A percentile compares a stretch with the other conserved stretches of the same genome.
These are phyloP conservation scores for Drosophila pachea DNA, from an alignment of 1,140 invertebrate species.

Conservation along the genomic window DNA sequence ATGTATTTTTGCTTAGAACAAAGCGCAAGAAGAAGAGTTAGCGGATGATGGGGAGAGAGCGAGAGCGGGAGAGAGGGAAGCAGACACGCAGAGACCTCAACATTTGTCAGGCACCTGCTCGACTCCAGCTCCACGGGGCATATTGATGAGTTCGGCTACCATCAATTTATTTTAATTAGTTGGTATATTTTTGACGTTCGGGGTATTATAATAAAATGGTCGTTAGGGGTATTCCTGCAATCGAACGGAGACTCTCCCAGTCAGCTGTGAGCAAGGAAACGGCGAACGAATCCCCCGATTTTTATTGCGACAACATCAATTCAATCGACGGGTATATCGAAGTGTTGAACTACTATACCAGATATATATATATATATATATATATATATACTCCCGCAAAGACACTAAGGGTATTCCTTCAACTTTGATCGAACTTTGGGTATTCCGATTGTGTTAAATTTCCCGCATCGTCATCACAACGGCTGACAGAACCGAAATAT, in stretches of 20 bases:
- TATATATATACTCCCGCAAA: too few species aligned
- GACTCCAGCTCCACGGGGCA: background rate
- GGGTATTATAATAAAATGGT: too few species aligned
- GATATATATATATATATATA: too few species aligned
- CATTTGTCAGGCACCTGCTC: conserved; percentile 36
- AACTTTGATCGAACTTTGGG: background rate
- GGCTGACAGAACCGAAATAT: conserved; percentile 39
- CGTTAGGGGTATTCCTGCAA: too few species aligned
- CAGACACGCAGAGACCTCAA: conserved; percentile 6
- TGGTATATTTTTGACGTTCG: conserved; percentile 51
- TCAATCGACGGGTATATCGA: too few species aligned
- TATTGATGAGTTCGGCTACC: conserved; percentile 57
- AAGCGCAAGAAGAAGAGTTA: background rate
- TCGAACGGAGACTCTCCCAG: background rate
- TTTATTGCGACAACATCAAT: too few species aligned
- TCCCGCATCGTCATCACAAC: conserved; percentile 30
- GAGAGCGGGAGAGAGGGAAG: background rate
- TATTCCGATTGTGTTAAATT: conserved; percentile 11
- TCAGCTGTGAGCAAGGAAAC: too few species aligned
- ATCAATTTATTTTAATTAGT: conserved; percentile 70
- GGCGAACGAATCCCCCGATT: too few species aligned
- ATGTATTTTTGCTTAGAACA: conserved; percentile 21
- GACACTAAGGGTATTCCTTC: too few species aligned
- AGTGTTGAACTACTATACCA: too few species aligned
- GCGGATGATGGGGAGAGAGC: too few species aligned